These are phyloP conservation scores for Paguma larvata DNA, from an alignment of 2,797 vertebrate genomes.

Conservation along the genomic window DNA sequence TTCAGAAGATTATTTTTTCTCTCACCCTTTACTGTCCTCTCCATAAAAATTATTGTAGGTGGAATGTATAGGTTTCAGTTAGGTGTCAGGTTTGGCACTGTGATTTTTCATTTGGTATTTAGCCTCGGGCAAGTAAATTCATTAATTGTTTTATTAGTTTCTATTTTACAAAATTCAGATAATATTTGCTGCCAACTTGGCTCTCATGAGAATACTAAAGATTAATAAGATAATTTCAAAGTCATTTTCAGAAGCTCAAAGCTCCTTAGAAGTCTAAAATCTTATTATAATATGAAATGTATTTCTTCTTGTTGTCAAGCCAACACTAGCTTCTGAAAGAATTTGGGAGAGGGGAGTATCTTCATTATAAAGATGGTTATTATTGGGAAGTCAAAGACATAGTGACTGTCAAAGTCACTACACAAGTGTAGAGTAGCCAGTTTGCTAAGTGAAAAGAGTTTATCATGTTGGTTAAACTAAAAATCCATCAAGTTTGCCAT, in stretches of 20 bases:
- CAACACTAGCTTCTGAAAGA: slow-evolving; percentile 32
- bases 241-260: slow-evolving; percentile 47
- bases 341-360: neutral
- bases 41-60: neutral
- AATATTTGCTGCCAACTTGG: slow-evolving; percentile 14
- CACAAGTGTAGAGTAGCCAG: neutral
- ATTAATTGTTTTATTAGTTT: slow-evolving; percentile 32
- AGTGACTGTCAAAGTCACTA: neutral
- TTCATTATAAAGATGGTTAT: slow-evolving; percentile 36
- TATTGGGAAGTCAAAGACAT: slow-evolving; percentile 42
- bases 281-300: neutral
- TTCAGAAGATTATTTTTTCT: neutral
- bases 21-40: neutral
- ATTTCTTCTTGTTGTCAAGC: slow-evolving; percentile 9
- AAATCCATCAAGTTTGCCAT: slow-evolving; percentile 14
- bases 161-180: slow-evolving; percentile 48
- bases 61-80: neutral
- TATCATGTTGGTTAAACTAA: neutral
- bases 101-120: neutral
- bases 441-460: slow-evolving; percentile 32
- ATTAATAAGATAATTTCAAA: slow-evolving; percentile 51
- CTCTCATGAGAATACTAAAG: slow-evolving; percentile 35
- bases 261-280: slow-evolving; percentile 31
- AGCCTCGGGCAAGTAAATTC: neutral
- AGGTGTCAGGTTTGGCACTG: neutral